These are phyloP conservation scores for Amphiduros pacificus DNA, from an alignment of 2,888 invertebrate genomes.

Conservation along the genomic window DNA sequence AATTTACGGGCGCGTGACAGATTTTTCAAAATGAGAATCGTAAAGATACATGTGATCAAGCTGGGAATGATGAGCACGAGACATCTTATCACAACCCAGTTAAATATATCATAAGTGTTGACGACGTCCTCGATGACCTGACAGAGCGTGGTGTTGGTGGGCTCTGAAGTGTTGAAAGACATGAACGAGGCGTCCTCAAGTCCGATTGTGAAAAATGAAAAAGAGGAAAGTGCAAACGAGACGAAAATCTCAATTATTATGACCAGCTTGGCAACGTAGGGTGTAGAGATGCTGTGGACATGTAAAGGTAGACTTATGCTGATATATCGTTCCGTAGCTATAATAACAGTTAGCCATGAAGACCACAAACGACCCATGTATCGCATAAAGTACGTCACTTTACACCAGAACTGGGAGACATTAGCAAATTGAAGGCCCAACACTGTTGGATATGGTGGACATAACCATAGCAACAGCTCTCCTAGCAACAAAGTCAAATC, in stretches of 20 bases:
- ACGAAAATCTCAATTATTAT: conserved; percentile 4
- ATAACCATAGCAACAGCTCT: conserved; percentile 2
- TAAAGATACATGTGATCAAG: conserved; percentile 11
- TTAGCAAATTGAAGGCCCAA: conserved; percentile 1
- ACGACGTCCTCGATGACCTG: background rate
- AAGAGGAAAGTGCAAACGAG: background rate
- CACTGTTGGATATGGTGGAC: background rate
- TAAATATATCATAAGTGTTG: background rate
- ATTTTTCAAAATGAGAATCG: too few relatives aligned
- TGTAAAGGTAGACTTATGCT: conserved; percentile 7
- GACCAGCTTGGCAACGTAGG: conserved; percentile 6
- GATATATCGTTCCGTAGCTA: conserved; percentile 6
- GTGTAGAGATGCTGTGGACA: conserved; percentile 7
- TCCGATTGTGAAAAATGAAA: conserved; percentile 1
- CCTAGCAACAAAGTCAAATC: conserved; percentile 8
- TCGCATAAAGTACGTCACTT: conserved; percentile 5
- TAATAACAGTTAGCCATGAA: conserved; percentile 12
- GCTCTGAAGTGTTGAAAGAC: too few relatives aligned
- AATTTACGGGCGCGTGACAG: too few relatives aligned
- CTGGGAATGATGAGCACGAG: conserved; percentile 10
- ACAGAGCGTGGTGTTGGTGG: background rate
- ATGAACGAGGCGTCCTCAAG: too few relatives aligned
- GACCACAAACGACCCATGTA: conserved; percentile 5
- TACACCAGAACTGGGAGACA: conserved; percentile 4
- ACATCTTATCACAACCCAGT: conserved; percentile 12